Conservation (phyloP, 2,113 vertebrate genomes). For the Pelvicachromis taeniatus region DNA sequence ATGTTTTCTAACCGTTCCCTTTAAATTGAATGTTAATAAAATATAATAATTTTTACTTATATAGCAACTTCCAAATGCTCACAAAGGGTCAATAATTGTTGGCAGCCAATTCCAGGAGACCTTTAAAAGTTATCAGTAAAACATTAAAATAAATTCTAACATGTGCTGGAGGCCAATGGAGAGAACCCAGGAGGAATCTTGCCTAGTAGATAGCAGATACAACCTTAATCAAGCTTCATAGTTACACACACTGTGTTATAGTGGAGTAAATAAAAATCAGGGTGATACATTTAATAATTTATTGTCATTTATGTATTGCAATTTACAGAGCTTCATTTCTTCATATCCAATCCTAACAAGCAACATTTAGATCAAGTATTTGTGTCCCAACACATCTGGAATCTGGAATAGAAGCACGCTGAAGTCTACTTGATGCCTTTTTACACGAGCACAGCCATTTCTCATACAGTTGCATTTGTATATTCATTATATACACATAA, state of each 20-base stretch:
- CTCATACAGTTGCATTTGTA: slow-evolving; percentile 40
- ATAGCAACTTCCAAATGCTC: neutral
- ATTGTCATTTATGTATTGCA: slow-evolving; percentile 20
- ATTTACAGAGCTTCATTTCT: slow-evolving; percentile 42
- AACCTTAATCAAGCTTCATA: neutral
- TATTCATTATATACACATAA: slow-evolving; percentile 69
- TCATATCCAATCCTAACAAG: neutral
- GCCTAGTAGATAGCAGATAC: neutral
- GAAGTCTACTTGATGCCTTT: slow-evolving; percentile 1
- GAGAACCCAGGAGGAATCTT: neutral
- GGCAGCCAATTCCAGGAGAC: neutral
- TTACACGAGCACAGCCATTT: slow-evolving; percentile 44
- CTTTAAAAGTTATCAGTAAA: neutral
- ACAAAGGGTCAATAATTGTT: neutral
- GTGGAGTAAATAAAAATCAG: neutral
- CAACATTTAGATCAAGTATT: neutral
- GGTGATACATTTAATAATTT: slow-evolving; percentile 42
- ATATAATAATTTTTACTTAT: neutral
- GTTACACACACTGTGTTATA: neutral
- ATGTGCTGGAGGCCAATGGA: neutral
- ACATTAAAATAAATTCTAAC: neutral
- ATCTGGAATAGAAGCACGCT: slow-evolving; percentile 7
- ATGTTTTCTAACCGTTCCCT: neutral
- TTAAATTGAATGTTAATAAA: neutral
- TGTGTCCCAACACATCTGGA: neutral